These are phyloP conservation scores for Dryococelus australis DNA, from an alignment of 2,888 invertebrate genomes.

Conservation along the genomic window DNA sequence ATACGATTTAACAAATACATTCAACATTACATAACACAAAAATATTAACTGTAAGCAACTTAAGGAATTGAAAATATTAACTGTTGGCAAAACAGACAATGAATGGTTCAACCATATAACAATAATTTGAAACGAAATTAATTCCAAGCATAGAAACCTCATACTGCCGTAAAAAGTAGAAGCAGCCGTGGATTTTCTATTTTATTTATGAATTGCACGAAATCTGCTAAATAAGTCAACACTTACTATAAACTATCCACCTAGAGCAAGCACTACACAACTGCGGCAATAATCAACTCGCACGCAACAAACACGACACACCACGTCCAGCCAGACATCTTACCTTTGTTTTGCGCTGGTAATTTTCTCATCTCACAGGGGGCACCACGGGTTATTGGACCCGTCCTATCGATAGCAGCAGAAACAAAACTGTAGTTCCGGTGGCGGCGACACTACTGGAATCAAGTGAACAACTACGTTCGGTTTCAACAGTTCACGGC, in stretches of 20 bases:
- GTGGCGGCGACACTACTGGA: neutral
- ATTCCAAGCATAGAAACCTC: too few relatives aligned
- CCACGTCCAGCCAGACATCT: constrained; percentile 46
- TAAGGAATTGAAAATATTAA: too few relatives aligned
- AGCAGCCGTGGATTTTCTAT: too few relatives aligned
- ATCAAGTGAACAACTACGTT: constrained; percentile 25
- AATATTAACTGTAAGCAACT: too few relatives aligned
- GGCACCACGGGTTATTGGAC: constrained; percentile 49
- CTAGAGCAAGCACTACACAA: too few relatives aligned
- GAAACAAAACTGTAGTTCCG: neutral
- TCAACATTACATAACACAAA: neutral
- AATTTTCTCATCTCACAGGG: constrained; percentile 65
- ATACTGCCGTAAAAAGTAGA: too few relatives aligned
- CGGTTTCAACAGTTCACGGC: neutral
- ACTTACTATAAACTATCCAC: too few relatives aligned
- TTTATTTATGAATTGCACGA: too few relatives aligned
- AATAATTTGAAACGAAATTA: too few relatives aligned
- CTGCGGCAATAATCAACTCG: neutral
- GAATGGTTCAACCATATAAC: too few relatives aligned
- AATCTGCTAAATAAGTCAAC: too few relatives aligned
- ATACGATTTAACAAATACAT: neutral
- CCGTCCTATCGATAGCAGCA: constrained; percentile 5
- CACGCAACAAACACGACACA: constrained; percentile 27
- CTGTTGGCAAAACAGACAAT: too few relatives aligned
- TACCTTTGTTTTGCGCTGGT: constrained; percentile 66